These are phyloP conservation scores for Apeira syringaria DNA, from an alignment of 2,888 invertebrate species.

Conservation along the genomic window DNA sequence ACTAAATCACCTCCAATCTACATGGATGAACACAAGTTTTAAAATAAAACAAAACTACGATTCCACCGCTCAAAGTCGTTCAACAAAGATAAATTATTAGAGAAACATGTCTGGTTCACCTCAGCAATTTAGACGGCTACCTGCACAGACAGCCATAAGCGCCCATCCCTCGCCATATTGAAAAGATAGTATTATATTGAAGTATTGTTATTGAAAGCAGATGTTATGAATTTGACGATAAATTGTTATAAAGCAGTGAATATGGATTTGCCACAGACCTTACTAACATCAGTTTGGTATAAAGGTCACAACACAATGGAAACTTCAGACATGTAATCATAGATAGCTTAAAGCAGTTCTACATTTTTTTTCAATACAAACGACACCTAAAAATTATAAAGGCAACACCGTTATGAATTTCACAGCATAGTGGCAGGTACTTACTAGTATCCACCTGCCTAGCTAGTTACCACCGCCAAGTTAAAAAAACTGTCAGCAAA, in stretches of 20 bases:
- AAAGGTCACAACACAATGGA: too few relatives aligned
- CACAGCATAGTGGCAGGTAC: too few relatives aligned
- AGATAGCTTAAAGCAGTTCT: too few relatives aligned
- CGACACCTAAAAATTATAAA: too few relatives aligned
- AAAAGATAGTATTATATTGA: constrained; percentile 40
- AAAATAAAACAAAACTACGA: background rate
- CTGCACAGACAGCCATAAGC: constrained; percentile 26
- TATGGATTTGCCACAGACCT: constrained; percentile 22
- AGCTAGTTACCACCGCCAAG: too few relatives aligned
- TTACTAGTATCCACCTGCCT: too few relatives aligned
- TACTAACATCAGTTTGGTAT: too few relatives aligned
- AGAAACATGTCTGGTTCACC: constrained; percentile 23
- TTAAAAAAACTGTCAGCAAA: too few relatives aligned
- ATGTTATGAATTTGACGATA: constrained; percentile 36
- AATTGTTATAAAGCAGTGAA: constrained; percentile 21
- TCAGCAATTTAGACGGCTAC: constrained; percentile 27
- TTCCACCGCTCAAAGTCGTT: constrained; percentile 2
- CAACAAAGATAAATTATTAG: constrained; percentile 20
- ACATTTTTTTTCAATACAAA: too few relatives aligned
- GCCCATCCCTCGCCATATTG: constrained; percentile 32
- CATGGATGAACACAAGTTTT: background rate
- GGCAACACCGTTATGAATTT: too few relatives aligned
- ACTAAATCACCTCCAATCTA: too few relatives aligned
- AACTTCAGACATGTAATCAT: too few relatives aligned
- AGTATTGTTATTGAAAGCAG: constrained; percentile 38